Evolutionary conservation across 2,888 invertebrate genomes (phyloP), one percentile per base, ranked within the genome.

Genomic region (Ophraella communa): DNA sequence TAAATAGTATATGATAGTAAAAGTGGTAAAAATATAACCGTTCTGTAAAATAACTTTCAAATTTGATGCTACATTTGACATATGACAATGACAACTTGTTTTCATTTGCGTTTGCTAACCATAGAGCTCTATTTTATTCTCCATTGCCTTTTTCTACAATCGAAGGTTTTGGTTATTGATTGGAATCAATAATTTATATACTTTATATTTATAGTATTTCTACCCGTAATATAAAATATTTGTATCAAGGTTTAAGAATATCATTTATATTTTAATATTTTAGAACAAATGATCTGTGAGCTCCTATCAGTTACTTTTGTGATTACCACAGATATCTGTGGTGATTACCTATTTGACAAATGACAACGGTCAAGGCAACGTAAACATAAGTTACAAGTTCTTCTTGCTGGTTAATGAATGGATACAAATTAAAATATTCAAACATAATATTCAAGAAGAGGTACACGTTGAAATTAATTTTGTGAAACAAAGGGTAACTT

Each of bases 1-100:
- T 53, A 44, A 35, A 44, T 58, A 63, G 8, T 33, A n/a, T n/a
- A n/a, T n/a, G n/a, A n/a, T n/a, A n/a, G n/a, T n/a, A n/a, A n/a
- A n/a, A n/a, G n/a, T n/a, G n/a, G n/a, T 53, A 53, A 49, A 64
- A 64, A 39, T 35, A 47, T 54, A 64, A 54, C 64, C 64, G 64
- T 64, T 64, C 42, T 42, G 54, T 54, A 63, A 53, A 59, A 47
- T 54, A 64, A 58, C 39, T 55, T 59, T 59, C 7, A 49, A 58
- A 24, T 51, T 51, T 51, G 49, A 51, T 27, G 49, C 49, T 51
- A 14, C 49, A 51, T 51, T 39, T 39, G 39, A 39, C 35, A 4
- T 35, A 35, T 35, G n/a, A 35, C 33, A 33, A 33, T 33, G 27
- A 27, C 30, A 30, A 30, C 10, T 30, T 30, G n/a, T n/a, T n/a